Conservation (phyloP, 2,113 vertebrate species). For the Columbina picui region DNA sequence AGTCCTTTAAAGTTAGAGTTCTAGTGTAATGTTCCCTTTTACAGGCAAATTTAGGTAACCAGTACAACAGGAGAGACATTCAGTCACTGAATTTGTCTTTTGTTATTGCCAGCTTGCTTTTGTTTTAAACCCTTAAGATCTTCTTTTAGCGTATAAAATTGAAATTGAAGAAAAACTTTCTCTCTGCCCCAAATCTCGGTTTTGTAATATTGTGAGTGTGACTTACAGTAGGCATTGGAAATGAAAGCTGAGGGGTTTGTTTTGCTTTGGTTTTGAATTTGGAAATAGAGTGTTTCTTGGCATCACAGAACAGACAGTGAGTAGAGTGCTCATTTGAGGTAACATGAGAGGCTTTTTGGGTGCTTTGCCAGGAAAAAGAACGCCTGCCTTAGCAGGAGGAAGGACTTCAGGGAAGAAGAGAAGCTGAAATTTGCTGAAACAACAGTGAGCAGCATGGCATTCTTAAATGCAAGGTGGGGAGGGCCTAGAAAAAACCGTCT, state of each 20-base stretch:
- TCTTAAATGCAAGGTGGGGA: background rate
- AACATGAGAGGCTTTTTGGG: background rate
- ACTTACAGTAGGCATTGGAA: background rate
- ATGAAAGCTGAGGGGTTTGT: background rate
- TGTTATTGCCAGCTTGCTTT: background rate
- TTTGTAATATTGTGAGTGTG: background rate
- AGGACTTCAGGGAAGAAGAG: slow-evolving; percentile 4
- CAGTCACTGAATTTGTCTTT: background rate
- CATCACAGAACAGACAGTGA: background rate
- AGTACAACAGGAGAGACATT: background rate
- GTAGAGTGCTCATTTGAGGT: background rate
- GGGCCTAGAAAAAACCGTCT: background rate
- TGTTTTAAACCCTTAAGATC: background rate
- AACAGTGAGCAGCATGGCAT: background rate
- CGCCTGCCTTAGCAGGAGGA: background rate
- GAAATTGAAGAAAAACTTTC: background rate
- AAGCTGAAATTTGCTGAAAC: slow-evolving; percentile 19
- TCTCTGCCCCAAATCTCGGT: background rate
- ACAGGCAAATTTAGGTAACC: background rate
- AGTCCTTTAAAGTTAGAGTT: background rate
- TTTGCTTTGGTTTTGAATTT: background rate
- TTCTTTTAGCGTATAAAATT: background rate
- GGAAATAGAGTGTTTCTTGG: background rate
- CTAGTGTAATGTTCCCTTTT: background rate
- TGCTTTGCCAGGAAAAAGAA: background rate